Base-by-base conservation (phyloP, 2,797 vertebrate genomes). In the Lagocephalus sceleratus region DNA sequence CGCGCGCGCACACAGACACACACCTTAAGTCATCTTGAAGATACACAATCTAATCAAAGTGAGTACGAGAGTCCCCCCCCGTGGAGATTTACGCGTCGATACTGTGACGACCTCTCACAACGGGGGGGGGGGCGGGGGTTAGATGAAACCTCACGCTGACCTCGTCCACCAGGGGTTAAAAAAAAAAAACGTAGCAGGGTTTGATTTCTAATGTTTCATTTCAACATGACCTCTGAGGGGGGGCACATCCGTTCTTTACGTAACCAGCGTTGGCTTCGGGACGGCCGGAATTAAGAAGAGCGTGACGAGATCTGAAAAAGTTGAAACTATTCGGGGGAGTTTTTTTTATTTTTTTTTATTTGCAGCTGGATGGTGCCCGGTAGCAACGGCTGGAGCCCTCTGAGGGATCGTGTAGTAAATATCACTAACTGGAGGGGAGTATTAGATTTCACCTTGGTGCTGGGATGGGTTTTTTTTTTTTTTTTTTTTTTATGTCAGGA, bases 21-120 rank as follows among this genome's bases (percentile, higher is more conserved):
- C 40, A n/a, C n/a, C 14, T 35, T 29, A 46, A 80, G 54, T 49
- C 52, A 17, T 19, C 52, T 71, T 83, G 72, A 84, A 81, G 54
- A 78, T 57, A 66, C 63, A 43, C 48, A 80, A 86, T 88, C 81
- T 78, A 87, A 88, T 88, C 87, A 85, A 82, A 57, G 76, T 62
- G 62, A 57, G 58, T 54, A 58, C 49, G n/a, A n/a, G n/a, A n/a
- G n/a, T n/a, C n/a, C n/a, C n/a, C n/a, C n/a, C n/a, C 72, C 6
- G 8, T 73, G 82, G 70, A 42, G 9, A 59, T 54, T 64, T 55
- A 82, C 78, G 80, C 80, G 46, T 15, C 26, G 6, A 29, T 12
- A 35, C 32, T 14, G 11, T 32, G 32, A 29, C 11, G 12, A 14
- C 32, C 14, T 35, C 12, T 49, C 32, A 35, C 73, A 62, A 82